phyloP scores from a whole-genome alignment of 2,797 vertebrate species.

The Lepus townsendii region DNA sequence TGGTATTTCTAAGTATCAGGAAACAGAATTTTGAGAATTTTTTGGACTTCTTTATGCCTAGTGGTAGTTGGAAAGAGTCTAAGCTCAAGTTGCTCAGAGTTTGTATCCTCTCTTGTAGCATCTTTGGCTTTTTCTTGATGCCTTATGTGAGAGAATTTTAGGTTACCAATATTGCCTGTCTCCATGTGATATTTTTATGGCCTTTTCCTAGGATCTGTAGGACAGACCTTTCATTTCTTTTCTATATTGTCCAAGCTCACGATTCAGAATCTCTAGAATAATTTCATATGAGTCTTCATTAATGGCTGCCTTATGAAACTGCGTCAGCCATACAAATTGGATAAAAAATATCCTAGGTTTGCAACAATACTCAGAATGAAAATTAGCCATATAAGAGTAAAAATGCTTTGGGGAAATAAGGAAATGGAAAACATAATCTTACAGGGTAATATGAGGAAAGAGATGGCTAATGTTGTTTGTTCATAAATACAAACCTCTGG shows the following conservation, averaged over 20 bases:
- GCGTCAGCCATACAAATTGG: background rate
- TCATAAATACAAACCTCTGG: background rate
- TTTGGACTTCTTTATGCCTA: conserved; percentile 19
- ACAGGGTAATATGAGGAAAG: background rate
- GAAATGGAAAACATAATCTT: background rate
- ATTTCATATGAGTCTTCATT: background rate
- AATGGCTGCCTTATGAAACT: background rate
- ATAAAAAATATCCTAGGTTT: background rate
- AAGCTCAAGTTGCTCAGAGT: background rate
- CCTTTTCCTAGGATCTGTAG: background rate
- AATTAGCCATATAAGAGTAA: background rate
- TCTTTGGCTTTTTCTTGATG: conserved; percentile 26
- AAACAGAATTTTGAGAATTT: background rate
- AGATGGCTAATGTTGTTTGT: background rate
- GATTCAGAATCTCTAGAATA: background rate
- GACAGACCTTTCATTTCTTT: conserved; percentile 2
- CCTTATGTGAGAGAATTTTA: background rate
- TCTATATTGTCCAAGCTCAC: background rate
- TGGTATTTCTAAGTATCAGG: background rate
- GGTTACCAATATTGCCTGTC: background rate
- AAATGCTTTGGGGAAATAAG: background rate
- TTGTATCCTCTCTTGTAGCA: background rate
- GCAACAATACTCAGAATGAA: background rate
- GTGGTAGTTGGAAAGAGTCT: background rate
- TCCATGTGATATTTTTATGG: background rate